These are phyloP conservation scores for Trichopoda pennipes DNA, from an alignment of 2,888 invertebrate genomes.

Conservation along the genomic window DNA sequence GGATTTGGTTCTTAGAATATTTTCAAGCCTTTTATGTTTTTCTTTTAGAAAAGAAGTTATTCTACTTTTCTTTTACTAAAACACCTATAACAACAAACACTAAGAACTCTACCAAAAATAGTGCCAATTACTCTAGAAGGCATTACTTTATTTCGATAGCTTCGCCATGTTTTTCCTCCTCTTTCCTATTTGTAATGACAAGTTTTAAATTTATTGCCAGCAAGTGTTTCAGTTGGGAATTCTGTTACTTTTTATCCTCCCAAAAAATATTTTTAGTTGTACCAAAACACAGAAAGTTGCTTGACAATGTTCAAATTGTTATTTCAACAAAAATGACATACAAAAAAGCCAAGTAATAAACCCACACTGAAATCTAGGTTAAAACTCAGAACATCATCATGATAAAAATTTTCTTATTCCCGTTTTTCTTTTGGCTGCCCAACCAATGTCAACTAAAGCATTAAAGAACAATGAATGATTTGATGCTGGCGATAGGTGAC, in stretches of 20 bases:
- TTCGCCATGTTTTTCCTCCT: neutral
- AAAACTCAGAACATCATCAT: slow-evolving; percentile 22
- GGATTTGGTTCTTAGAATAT: no score
- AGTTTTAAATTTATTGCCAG: neutral
- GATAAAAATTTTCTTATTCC: neutral
- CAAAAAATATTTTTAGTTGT: neutral
- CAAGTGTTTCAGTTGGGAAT: neutral
- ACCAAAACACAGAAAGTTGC: neutral
- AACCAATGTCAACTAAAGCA: slow-evolving; percentile 46
- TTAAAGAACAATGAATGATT: slow-evolving; percentile 44
- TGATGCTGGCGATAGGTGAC: slow-evolving; percentile 16
- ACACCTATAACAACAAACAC: neutral
- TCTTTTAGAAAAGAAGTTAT: neutral
- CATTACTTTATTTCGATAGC: neutral
- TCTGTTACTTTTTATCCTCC: neutral
- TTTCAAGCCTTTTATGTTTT: neutral
- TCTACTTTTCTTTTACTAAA: neutral
- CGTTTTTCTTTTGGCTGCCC: slow-evolving; percentile 14
- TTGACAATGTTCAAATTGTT: slow-evolving; percentile 3
- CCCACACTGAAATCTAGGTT: slow-evolving; percentile 2
- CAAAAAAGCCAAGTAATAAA: neutral
- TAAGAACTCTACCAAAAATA: neutral
- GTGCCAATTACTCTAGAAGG: neutral
- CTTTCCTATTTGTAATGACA: neutral
- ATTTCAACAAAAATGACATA: slow-evolving; percentile 31